These are phyloP conservation scores for Regulus satrapa DNA, from an alignment of 2,113 vertebrate genomes.

Conservation along the genomic window DNA sequence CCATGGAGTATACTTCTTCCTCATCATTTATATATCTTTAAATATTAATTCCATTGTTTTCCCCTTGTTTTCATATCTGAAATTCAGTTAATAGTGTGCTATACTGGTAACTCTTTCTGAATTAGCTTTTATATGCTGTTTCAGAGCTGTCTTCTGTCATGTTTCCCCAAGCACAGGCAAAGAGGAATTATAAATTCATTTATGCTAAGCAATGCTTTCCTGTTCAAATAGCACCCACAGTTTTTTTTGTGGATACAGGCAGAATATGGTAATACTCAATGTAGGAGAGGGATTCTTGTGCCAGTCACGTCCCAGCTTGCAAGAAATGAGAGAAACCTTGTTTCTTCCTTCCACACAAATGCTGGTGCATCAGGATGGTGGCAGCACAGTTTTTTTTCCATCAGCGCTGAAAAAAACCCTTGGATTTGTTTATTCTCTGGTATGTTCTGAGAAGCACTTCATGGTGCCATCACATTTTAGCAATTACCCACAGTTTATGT, in stretches of 20 bases:
- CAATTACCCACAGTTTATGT: accelerated
- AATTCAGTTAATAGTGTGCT: not conserved
- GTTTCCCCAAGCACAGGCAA: conserved; percentile 8
- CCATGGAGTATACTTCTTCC: not conserved
- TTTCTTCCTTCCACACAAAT: not conserved
- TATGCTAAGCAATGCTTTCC: conserved; percentile 51
- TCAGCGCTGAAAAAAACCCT: not conserved
- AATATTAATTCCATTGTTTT: conserved; percentile 25
- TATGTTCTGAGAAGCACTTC: not conserved
- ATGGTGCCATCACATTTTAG: not conserved
- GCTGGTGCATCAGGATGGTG: not conserved
- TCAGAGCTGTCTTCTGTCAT: conserved; percentile 11
- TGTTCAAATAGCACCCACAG: conserved; percentile 22
- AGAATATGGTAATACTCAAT: conserved; percentile 15
- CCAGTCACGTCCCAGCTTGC: conserved; percentile 4
- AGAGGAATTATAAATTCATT: conserved; percentile 51
- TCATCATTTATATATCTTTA: not conserved
- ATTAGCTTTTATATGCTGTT: conserved; percentile 16
- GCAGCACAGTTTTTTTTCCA: not conserved
- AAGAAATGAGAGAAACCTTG: not conserved
- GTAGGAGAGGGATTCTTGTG: conserved; percentile 15
- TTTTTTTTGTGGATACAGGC: not conserved
- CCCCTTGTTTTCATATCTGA: not conserved
- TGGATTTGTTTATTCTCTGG: not conserved
- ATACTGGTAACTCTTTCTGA: not conserved